Evolutionary conservation across 2,797 vertebrate species (phyloP), one percentile per base, ranked within the genome.

Genomic region (Chaetodon trifasciatus): DNA sequence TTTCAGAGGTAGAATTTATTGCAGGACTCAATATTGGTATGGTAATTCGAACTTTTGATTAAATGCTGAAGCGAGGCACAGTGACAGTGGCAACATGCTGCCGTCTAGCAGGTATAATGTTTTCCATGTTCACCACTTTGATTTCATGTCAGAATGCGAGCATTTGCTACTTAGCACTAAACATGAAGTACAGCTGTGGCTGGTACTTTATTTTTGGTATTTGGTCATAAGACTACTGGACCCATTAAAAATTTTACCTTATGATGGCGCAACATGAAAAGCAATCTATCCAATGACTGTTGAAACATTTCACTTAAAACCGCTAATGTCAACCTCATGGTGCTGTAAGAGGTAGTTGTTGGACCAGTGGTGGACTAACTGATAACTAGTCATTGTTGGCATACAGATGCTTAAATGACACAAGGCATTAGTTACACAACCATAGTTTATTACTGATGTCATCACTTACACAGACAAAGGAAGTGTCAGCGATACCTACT

Each of bases 371-470:
- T 17, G 32, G 5, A 28, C 35, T 6, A 37, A 23, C 24, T 6
- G 28, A 37, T 37, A 39, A n/a, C 6, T 3, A 16, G 11, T 55
- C 15, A 37, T 3, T 6, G 32, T 64, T 64, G 13, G 39, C 37
- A 44, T 32, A 55, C 50, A 75, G 32, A 88, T 50, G 23, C 40
- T 82, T 76, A 37, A 79, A 85, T 80, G 46, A 87, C 70, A 79
- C 74, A 78, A 64, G 19, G 12, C 35, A 85, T 87, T 79, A 78
- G 84, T 88, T 92, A 93, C 92, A 94, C 94, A 93, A 93, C 89
- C 90, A 91, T 93, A 87, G 70, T 94, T 95, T 95, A 94, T 95
- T 95, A 93, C 87, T 87, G 87, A 88, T 90, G 84, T 91, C 83
- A 86, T 93, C 90, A 92, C 86, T 93, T 94, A 89, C 87, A 93